Evolutionary conservation across 2,888 invertebrate species (phyloP).

Genomic region (Pammene fasciana): DNA sequence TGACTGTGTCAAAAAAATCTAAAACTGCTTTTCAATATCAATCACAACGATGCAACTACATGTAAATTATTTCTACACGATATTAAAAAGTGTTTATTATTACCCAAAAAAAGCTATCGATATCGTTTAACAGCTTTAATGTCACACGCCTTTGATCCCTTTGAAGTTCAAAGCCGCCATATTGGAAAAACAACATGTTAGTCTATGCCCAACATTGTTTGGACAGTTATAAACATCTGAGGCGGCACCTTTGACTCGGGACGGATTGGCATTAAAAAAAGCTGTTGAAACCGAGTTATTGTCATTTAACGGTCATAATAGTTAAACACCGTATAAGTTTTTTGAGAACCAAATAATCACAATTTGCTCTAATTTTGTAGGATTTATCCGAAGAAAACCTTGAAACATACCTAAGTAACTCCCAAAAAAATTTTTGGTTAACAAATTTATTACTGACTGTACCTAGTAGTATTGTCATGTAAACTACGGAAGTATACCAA

Average conservation of each 20-base stretch:
- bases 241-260: slow-evolving; percentile 36
- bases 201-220: slow-evolving; percentile 42
- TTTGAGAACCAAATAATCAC: background rate
- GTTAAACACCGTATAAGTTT: slow-evolving; percentile 6
- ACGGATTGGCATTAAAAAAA: slow-evolving; percentile 40
- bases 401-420: no score
- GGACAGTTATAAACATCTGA: slow-evolving; percentile 40
- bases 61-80: background rate
- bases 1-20: background rate
- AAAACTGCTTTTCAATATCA: background rate
- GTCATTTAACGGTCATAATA: slow-evolving; percentile 36
- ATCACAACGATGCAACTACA: background rate
- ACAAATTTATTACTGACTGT: no score
- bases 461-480: no score
- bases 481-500: no score
- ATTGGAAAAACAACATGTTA: slow-evolving; percentile 40
- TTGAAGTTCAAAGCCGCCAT: slow-evolving; percentile 41
- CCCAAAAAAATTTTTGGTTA: no score
- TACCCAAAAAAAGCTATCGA: slow-evolving; percentile 33
- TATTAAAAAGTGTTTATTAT: slow-evolving; percentile 19
- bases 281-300: slow-evolving; percentile 41
- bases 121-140: slow-evolving; percentile 41
- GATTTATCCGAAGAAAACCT: no score
- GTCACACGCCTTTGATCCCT: slow-evolving; percentile 40
- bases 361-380: background rate